Base-by-base conservation (phyloP, 1,140 invertebrate genomes). In the Sycobia sp. region DNA sequence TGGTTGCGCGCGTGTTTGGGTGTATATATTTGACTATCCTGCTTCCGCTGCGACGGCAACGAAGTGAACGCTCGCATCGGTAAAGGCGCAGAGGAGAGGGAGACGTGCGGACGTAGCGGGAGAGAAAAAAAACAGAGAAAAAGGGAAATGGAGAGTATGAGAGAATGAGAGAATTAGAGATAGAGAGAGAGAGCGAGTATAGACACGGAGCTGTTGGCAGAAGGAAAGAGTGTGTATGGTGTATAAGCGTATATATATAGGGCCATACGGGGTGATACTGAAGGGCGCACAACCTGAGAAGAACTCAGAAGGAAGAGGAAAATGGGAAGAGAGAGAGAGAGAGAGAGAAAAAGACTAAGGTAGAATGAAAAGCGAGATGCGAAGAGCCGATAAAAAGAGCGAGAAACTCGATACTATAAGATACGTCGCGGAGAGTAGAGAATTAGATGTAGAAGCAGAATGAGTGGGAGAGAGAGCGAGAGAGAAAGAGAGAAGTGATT, bases 401-500 rank as follows among this genome's bases (percentile, higher is more conserved):
- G n/a, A n/a, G n/a, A n/a, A n/a, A n/a, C n/a, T n/a, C n/a, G n/a
- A n/a, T n/a, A n/a, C n/a, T n/a, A n/a, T n/a, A n/a, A n/a, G n/a
- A n/a, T n/a, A n/a, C n/a, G n/a, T n/a, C n/a, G n/a, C n/a, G n/a
- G n/a, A n/a, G n/a, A n/a, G n/a, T n/a, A n/a, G n/a, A n/a, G n/a
- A n/a, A n/a, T n/a, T n/a, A n/a, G n/a, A n/a, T n/a, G n/a, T n/a
- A n/a, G n/a, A n/a, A n/a, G n/a, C n/a, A 34, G 39, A 46, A 10
- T 34, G 14, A 46, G 25, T 46, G 13, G 25, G 20, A 46, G 38
- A 25, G 13, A 11, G 18, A 54, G 16, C n/a, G 14, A n/a, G 8
- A 36, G 56, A 49, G 34, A 14, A 43, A 57, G 34, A 25, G 22
- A 11, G 16, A 32, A 38, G 32, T 34, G 11, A 47, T 29, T 50